Base-by-base conservation (phyloP, 2,888 invertebrate species). In the Acrobasis suavella region DNA sequence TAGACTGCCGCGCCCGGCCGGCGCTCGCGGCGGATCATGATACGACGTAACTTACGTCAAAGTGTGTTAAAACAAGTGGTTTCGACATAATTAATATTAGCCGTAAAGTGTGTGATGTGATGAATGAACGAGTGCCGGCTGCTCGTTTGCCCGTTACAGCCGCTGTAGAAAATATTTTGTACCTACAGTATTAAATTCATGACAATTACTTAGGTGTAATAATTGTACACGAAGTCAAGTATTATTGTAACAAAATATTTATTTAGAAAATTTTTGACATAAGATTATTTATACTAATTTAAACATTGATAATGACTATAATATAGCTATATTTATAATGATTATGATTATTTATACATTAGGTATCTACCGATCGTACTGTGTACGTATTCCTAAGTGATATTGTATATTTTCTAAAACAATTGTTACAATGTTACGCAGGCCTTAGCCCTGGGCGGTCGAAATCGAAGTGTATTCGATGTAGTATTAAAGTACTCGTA, bases 141-240 rank as follows among this genome's bases (percentile, higher is more conserved):
- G 22, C 22, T n/a, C 22, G 22, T 22, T 52, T 39, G 61, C 51
- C 58, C 16, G 15, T 38, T 22, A 54, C 51, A 52, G 52, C 22
- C 52, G 17, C 56, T 56, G 56, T 56, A 56, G 22, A 67, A 72
- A 62, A 70, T 76, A 74, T 81, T 76, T 78, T 81, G 76, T 83
- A 56, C 56, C 56, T 56, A 83, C 85, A 83, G 84, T 85, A 83
- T 82, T 85, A 82, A 67, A 69, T 66, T 65, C 69, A 69, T 71
- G 62, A 63, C 63, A 62, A 64, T 59, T 22, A 22, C 22, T 22
- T 39, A 62, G 9, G 59, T 58, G 60, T 69, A 67, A 62, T 58
- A 7, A 32, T 32, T 32, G 64, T 61, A 65, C 63, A 69, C 67
- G 65, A 72, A 73, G 70, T 69, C 64, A 77, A 78, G 74, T 77